These are phyloP conservation scores for Seira sanloemensis DNA, from an alignment of 2,888 invertebrate species.

Conservation along the genomic window DNA sequence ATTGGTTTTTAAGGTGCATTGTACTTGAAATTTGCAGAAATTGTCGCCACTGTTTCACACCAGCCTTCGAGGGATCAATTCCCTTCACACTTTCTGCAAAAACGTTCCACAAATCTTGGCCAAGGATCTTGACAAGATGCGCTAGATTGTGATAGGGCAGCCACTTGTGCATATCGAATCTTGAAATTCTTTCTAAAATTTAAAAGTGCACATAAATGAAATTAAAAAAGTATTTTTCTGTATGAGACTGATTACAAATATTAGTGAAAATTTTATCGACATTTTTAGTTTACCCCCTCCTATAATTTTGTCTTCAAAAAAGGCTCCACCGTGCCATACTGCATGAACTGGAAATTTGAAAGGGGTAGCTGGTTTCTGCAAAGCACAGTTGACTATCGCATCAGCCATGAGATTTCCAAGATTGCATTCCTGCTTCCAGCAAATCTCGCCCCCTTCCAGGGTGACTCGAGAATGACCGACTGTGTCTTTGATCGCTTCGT, in stretches of 20 bases:
- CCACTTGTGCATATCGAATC: constrained; percentile 68
- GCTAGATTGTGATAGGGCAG: constrained; percentile 70
- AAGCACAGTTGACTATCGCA: constrained; percentile 71
- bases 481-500: neutral
- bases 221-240: neutral
- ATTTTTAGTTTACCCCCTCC: constrained; percentile 41
- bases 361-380: constrained; percentile 1
- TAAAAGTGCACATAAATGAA: neutral
- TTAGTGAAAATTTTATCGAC: neutral
- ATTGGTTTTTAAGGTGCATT: neutral
- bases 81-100: constrained; percentile 65
- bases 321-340: constrained; percentile 70
- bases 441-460: constrained; percentile 35
- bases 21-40: constrained; percentile 72
- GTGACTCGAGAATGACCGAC: constrained; percentile 25
- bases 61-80: constrained; percentile 27
- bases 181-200: neutral
- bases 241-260: neutral
- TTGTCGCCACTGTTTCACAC: constrained; percentile 67
- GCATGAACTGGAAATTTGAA: constrained; percentile 43
- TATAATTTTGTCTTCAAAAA: constrained; percentile 56
- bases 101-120: constrained; percentile 53
- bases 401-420: constrained; percentile 71
- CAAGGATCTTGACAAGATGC: constrained; percentile 61
- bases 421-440: constrained; percentile 68